Evolutionary conservation across 1,140 invertebrate genomes (phyloP), one percentile per base, ranked within the genome.

Genomic region (Drosophila azteca): DNA sequence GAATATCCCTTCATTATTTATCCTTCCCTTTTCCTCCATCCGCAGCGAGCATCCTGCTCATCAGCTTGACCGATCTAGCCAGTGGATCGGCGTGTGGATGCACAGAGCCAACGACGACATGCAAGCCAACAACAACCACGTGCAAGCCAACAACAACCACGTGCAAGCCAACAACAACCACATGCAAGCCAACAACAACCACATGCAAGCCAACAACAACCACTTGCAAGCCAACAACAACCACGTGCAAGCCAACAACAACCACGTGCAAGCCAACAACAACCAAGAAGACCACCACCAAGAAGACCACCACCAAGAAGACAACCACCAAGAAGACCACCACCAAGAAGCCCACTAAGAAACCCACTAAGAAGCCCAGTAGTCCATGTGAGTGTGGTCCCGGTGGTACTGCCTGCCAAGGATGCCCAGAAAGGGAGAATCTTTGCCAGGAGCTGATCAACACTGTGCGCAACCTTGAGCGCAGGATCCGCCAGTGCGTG

Each of bases 21-120:
- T 4, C 35, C 35, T 39, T 39, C 35, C 11, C 13, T 13, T 4
- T 4, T 0, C 1, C 11, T 5, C 3, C 11, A 13, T 22, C 11
- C 45, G 5, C 17, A 54, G 35, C 26, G 3, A n/a, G 60, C 17
- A 31, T 62, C 51, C 50, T 62, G 39, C 50, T 62, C 9, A 44
- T 62, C 0, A 31, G 41, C 51, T 44, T 62, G 13, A 26, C 31
- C 5, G 41, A 26, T 3, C 26, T 9, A 13, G 22, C 26, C 26
- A 24, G 17, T 13, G 60, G 20, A 9, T 26, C 7, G 7, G 5
- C 4, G 13, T 62, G 24, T 26, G 24, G 24, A 26, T 26, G 24
- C 24, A 26, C 24, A 4, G 24, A 4, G 0, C 3, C 24, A 24
- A 24, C 24, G 5, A 26, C 24, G 5, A 26, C 24, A 26, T 20